A percentile compares a stretch with the other conserved stretches of the same genome.
Conservation (phyloP, 2,888 invertebrate genomes). For the Agapostemon virescens region DNA sequence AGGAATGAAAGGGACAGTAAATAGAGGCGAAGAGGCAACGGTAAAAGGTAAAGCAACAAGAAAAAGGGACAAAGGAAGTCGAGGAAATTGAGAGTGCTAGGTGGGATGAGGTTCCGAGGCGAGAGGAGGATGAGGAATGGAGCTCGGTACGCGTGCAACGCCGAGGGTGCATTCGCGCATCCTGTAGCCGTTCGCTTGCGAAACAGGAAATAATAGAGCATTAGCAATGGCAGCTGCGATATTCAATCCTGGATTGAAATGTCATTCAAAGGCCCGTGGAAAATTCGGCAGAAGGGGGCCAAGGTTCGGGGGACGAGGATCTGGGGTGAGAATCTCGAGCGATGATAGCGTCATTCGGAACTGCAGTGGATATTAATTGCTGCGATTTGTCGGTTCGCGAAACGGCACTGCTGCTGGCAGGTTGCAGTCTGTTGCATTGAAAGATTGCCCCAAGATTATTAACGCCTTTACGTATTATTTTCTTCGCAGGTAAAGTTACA, state of each 20-base stretch:
- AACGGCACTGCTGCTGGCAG: constrained; percentile 9
- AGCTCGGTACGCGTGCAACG: constrained; percentile 8
- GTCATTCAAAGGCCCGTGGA: constrained; percentile 71
- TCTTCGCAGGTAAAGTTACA: neutral
- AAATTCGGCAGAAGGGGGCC: constrained; percentile 28
- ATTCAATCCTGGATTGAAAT: constrained; percentile 74
- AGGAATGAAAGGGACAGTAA: neutral
- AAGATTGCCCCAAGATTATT: neutral
- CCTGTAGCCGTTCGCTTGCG: constrained; percentile 55
- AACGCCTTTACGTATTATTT: neutral
- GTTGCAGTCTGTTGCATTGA: neutral
- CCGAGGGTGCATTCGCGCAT: constrained; percentile 43
- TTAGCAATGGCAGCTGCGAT: constrained; percentile 76
- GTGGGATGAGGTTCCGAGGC: neutral
- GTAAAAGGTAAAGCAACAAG: constrained; percentile 11
- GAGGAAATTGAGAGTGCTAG: constrained; percentile 18
- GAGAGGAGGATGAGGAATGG: constrained; percentile 6
- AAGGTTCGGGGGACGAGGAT: constrained; percentile 19
- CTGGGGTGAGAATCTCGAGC: constrained; percentile 39
- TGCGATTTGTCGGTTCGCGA: constrained; percentile 71
- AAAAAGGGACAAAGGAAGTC: neutral
- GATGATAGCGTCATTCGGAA: constrained; percentile 60
- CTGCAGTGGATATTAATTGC: constrained; percentile 71
- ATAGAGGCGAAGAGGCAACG: neutral
- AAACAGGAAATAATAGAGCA: constrained; percentile 74